phyloP scores from a whole-genome alignment of 92 coral and sea anemone genomes.

The Zoanthus gigantus region DNA sequence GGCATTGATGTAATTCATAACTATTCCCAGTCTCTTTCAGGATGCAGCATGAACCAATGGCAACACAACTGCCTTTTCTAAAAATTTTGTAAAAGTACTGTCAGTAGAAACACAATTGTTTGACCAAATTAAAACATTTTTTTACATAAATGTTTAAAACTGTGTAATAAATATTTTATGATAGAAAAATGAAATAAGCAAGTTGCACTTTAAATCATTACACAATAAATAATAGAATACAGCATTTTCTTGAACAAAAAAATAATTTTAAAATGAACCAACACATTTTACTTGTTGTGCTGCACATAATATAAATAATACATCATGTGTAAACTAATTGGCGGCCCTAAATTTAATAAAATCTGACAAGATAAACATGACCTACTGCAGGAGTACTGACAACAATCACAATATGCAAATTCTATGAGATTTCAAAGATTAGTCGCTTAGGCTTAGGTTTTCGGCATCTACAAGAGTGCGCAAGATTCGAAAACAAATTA shows the following conservation, averaged over 20 bases:
- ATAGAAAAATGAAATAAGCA: no score
- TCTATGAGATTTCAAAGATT: slow-evolving; percentile 17
- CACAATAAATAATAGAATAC: no score
- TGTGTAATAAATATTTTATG: no score
- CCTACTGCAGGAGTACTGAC: background rate
- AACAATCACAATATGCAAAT: slow-evolving; percentile 26
- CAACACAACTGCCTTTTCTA: no score
- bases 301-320: background rate
- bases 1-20: no score
- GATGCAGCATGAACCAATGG: no score
- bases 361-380: slow-evolving; percentile 1
- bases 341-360: background rate
- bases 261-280: background rate
- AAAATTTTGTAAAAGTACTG: no score
- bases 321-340: background rate
- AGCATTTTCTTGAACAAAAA: background rate
- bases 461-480: background rate
- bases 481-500: background rate
- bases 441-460: background rate
- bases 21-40: no score
- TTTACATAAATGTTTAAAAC: no score
- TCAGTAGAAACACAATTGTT: no score
- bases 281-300: background rate
- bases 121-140: no score
- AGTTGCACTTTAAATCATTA: no score